Base-by-base conservation (phyloP, 2,113 vertebrate species). In the Panthera leo region DNA sequence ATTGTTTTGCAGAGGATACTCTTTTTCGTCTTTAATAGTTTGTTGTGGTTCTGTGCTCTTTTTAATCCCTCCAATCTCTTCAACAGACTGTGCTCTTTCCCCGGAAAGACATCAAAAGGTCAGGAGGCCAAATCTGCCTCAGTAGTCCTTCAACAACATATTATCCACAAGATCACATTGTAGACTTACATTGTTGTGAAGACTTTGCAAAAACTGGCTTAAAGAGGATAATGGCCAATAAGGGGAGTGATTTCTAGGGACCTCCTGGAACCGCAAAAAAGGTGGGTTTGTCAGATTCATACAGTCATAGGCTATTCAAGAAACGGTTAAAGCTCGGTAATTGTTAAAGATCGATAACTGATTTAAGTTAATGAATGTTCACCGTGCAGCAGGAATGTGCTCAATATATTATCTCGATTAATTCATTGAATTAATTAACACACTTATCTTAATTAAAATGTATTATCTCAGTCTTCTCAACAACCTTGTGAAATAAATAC, bases 201-300 rank as follows among this genome's bases (percentile, higher is more conserved):
- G 48, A 76, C 48, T 65, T 67, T 75, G 27, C 19, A 78, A 67
- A 67, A 85, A 55, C 3, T 5, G 4, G 10, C 65, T 68, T 58
- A 61, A 36, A 39, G 7, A 83, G 39, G 29, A 6, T 53, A 29
- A 31, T 31, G 11, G 15, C 5, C 18, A 76, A 5, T 11, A 12
- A 78, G 48, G 4, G 3, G 3, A 51, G 23, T 34, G 7, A 19
- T 48, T 36, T 82, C 48, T 25, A 23, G 39, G 13, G 27, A 39
- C 73, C 73, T 63, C 3, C 8, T 34, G 9, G 27, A 84, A 39
- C 31, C 3, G 4, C 16, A 9, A 5, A 14, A 29, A 85, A 34
- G 25, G 0, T 9, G 34, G 23, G 5, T 29, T 10, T 42, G 2
- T 27, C 39, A 31, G 23, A 16, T 11, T 3, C 13, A 5, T n/a